Evolutionary conservation across 2,113 vertebrate species (phyloP).

Genomic region (Sinocyclocheilus rhinocerous): DNA sequence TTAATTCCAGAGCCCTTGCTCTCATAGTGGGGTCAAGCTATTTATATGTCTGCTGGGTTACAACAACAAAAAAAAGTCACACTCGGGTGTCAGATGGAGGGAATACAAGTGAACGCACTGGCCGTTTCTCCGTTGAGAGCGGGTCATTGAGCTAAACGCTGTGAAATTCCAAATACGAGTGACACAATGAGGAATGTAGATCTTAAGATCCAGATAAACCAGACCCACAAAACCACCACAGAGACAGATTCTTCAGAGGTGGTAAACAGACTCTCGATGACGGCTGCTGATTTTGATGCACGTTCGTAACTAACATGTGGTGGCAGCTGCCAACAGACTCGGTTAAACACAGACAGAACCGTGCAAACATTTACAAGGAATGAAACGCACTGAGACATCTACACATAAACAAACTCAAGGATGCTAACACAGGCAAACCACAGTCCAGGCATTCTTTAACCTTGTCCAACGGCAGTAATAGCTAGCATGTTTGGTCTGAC

Average conservation of each 20-base stretch:
- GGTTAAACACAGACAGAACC: constrained; percentile 27
- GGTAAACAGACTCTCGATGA: constrained; percentile 17
- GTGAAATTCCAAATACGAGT: constrained; percentile 66
- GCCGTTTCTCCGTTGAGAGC: not conserved
- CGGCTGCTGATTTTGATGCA: not conserved
- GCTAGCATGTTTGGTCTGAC: constrained; percentile 51
- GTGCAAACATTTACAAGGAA: constrained; percentile 40
- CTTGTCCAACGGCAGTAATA: constrained; percentile 45
- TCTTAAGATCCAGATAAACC: constrained; percentile 47
- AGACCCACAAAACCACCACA: constrained; percentile 30
- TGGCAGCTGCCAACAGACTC: constrained; percentile 10
- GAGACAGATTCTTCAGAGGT: not conserved
- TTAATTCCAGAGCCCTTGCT: constrained; percentile 20
- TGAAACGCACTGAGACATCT: constrained; percentile 40
- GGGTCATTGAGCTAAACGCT: constrained; percentile 18
- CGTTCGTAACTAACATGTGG: constrained; percentile 30
- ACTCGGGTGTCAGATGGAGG: constrained; percentile 8
- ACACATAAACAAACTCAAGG: constrained; percentile 49
- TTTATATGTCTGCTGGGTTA: constrained; percentile 33
- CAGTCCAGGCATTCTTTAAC: constrained; percentile 34
- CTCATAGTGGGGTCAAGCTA: constrained; percentile 28
- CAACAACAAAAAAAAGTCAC: constrained; percentile 29
- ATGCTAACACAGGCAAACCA: not conserved
- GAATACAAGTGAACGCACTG: not conserved
- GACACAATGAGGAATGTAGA: constrained; percentile 57